Conservation (phyloP, 2,888 invertebrate species). For the Rhimphoctona megacephalus region DNA sequence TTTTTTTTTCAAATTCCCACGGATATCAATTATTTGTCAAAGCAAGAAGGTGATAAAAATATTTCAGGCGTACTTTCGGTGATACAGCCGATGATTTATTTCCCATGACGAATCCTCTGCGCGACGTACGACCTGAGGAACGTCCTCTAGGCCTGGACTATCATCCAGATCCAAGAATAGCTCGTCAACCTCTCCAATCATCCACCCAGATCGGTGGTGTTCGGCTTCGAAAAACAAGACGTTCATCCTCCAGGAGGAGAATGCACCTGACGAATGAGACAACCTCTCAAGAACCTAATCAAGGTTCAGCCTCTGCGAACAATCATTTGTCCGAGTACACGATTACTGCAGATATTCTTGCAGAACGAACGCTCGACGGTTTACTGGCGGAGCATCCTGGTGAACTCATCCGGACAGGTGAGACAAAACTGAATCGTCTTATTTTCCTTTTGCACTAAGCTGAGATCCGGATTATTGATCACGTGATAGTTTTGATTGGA, state of each 20-base stretch:
- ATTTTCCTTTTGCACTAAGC: neutral
- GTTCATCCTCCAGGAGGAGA: conserved; percentile 82
- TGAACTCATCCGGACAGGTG: conserved; percentile 96
- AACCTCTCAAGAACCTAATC: conserved; percentile 85
- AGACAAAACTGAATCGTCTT: conserved; percentile 35
- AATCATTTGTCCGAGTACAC: conserved; percentile 86
- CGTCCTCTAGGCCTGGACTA: conserved; percentile 82
- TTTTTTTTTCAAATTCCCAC: neutral
- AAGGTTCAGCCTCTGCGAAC: conserved; percentile 72
- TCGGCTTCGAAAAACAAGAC: conserved; percentile 78
- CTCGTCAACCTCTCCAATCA: conserved; percentile 73
- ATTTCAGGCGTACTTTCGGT: neutral
- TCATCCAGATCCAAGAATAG: conserved; percentile 77
- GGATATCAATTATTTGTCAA: neutral
- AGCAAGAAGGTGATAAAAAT: neutral
- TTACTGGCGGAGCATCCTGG: conserved; percentile 96
- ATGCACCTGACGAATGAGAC: conserved; percentile 94
- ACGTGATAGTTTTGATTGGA: neutral
- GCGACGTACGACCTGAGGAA: conserved; percentile 83
- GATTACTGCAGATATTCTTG: conserved; percentile 92
- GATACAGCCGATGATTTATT: conserved; percentile 72
- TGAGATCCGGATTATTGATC: neutral
- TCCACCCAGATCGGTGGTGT: conserved; percentile 73
- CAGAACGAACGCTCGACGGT: conserved; percentile 94
- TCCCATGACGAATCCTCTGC: conserved; percentile 84